Percentiles rank a stretch among this genome's conserved stretches.
These are phyloP conservation scores for Montipora efflorescens DNA, from an alignment of 64 coral and sea anemone genomes.

Conservation along the genomic window DNA sequence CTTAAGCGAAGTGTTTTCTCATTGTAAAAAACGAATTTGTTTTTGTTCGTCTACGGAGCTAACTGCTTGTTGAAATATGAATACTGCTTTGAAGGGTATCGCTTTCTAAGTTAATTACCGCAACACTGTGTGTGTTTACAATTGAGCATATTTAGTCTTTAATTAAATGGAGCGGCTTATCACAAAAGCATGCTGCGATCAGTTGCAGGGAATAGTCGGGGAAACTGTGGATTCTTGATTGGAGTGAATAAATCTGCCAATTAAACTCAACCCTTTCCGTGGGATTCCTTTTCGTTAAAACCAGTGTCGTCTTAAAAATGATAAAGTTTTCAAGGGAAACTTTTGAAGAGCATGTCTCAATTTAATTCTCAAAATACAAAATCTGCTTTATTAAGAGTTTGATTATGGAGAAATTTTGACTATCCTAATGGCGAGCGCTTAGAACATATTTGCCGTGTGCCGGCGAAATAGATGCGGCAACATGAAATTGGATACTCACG, in stretches of 20 bases:
- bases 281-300: neutral
- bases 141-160: conserved; percentile 29
- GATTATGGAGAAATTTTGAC: conserved; percentile 56
- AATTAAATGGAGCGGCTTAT: conserved; percentile 49
- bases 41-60: conserved; percentile 30
- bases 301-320: neutral
- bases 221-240: neutral
- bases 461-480: conserved; percentile 13
- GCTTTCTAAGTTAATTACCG: conserved; percentile 41
- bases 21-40: conserved; percentile 42
- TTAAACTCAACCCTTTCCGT: neutral
- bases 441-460: neutral
- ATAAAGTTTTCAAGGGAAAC: neutral
- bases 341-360: neutral
- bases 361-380: neutral
- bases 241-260: neutral
- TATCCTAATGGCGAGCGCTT: conserved; percentile 1
- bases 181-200: conserved; percentile 3
- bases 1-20: conserved; percentile 39
- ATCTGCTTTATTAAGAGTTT: conserved; percentile 69
- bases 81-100: conserved; percentile 29
- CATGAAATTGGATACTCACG: conserved; percentile 80
- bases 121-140: neutral
- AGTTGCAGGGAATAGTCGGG: neutral
- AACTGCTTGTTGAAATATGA: conserved; percentile 53